phyloP scores from a whole-genome alignment of 2,888 invertebrate genomes.

The Synergus itoensis region DNA sequence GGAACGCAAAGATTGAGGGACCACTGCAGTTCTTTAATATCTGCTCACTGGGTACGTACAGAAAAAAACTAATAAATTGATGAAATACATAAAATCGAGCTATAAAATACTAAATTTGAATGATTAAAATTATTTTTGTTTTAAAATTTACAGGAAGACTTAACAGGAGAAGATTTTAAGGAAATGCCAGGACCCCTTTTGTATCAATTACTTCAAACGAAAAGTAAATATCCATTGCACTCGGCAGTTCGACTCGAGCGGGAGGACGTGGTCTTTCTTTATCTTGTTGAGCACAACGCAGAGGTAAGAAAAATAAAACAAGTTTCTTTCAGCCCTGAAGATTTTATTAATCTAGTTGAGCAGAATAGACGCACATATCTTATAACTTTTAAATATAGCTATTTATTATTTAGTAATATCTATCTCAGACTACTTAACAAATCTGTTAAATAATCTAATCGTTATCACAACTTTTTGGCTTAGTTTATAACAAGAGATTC shows the following conservation, averaged over 20 bases:
- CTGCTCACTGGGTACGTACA: constrained; percentile 90
- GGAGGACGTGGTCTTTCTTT: constrained; percentile 97
- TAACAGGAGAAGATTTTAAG: constrained; percentile 90
- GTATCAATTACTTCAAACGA: constrained; percentile 94
- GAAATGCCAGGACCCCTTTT: constrained; percentile 95
- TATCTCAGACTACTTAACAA: constrained; percentile 33
- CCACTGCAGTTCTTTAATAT: constrained; percentile 94
- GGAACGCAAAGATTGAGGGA: constrained; percentile 89
- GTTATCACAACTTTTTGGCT: constrained; percentile 34
- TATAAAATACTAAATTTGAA: not conserved
- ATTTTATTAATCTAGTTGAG: not conserved
- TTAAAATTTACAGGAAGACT: constrained; percentile 81
- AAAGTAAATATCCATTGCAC: constrained; percentile 93
- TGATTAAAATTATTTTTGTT: not conserved
- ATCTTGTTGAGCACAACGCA: constrained; percentile 92
- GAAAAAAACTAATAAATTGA: not conserved
- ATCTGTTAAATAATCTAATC: constrained; percentile 25
- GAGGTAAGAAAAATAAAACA: constrained; percentile 81
- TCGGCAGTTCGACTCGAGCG: constrained; percentile 91
- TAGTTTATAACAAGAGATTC: not conserved
- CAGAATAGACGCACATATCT: not conserved
- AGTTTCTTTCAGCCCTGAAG: not conserved
- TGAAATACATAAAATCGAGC: not conserved
- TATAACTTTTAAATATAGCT: not conserved
- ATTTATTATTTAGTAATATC: not conserved